These are phyloP conservation scores for Germaria angustata DNA, from an alignment of 2,888 invertebrate genomes.

Conservation along the genomic window DNA sequence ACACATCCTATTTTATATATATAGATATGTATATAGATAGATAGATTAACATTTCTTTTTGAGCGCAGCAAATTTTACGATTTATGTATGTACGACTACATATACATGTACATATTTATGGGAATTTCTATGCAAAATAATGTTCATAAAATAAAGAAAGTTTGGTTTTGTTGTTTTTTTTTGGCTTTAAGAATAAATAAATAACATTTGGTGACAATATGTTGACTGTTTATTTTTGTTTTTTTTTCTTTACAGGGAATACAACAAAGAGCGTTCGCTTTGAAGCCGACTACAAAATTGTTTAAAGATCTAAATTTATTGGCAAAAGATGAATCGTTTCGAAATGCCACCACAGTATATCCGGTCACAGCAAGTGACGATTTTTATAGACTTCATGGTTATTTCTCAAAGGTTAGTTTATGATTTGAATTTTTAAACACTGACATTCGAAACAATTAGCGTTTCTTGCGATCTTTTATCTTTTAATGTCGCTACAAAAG, in stretches of 20 bases:
- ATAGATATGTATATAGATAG: no score
- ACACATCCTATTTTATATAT: no score
- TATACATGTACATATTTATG: background rate
- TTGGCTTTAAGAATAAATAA: background rate
- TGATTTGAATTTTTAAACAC: background rate
- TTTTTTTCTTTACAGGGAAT: slow-evolving; percentile 73
- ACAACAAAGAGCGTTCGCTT: slow-evolving; percentile 73
- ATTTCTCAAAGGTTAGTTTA: slow-evolving; percentile 84
- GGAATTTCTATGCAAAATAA: slow-evolving; percentile 7
- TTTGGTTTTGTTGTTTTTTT: slow-evolving; percentile 1
- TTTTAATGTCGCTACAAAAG: no score
- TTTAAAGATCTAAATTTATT: slow-evolving; percentile 81
- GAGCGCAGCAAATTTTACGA: background rate
- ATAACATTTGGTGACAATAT: slow-evolving; percentile 63
- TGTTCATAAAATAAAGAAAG: background rate
- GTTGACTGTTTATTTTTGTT: slow-evolving; percentile 27
- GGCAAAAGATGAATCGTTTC: slow-evolving; percentile 80
- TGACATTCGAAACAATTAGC: background rate
- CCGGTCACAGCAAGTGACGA: slow-evolving; percentile 84
- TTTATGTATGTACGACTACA: background rate
- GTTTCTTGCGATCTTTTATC: background rate
- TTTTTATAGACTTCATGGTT: slow-evolving; percentile 87
- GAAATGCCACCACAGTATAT: slow-evolving; percentile 83
- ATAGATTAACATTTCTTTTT: slow-evolving; percentile 33
- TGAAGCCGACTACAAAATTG: slow-evolving; percentile 74